A percentile compares a stretch with the other conserved stretches of the same genome.
Evolutionary conservation across 2,113 vertebrate genomes (phyloP).

Genomic region (Australoheros scitulus): DNA sequence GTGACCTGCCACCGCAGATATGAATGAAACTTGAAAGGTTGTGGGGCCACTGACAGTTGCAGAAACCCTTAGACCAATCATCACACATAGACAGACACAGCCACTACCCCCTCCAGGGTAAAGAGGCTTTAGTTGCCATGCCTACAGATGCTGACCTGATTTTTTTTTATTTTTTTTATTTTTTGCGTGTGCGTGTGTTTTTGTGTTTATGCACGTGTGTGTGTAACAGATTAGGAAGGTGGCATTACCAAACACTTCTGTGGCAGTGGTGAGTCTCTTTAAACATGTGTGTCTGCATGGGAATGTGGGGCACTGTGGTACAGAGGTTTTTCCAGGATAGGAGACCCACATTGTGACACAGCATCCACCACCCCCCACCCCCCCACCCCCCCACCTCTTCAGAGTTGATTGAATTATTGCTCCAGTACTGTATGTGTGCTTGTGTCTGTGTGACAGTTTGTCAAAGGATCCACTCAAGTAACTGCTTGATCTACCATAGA

Average conservation of each 20-base stretch:
- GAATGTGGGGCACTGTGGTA: slow-evolving; percentile 59
- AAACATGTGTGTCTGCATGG: slow-evolving; percentile 38
- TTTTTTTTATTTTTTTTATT: slow-evolving; percentile 5
- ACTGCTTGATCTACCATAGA: neutral
- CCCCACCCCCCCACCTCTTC: neutral
- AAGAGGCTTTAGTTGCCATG: slow-evolving; percentile 64
- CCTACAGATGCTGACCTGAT: slow-evolving; percentile 71
- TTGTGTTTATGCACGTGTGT: slow-evolving; percentile 27
- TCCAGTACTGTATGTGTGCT: neutral
- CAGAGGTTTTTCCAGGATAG: neutral
- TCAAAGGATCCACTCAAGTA: neutral
- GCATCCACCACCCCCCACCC: slow-evolving; percentile 11
- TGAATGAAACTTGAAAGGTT: slow-evolving; percentile 49
- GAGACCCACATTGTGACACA: slow-evolving; percentile 39
- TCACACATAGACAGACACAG: slow-evolving; percentile 32
- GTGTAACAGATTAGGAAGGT: slow-evolving; percentile 65
- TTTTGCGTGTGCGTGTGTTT: slow-evolving; percentile 39
- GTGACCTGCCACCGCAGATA: slow-evolving; percentile 19
- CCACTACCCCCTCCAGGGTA: slow-evolving; percentile 46
- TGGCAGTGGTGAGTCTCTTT: slow-evolving; percentile 27
- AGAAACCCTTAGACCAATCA: slow-evolving; percentile 42
- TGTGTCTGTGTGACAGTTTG: slow-evolving; percentile 36
- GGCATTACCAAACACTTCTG: slow-evolving; percentile 37
- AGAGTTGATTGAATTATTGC: slow-evolving; percentile 44
- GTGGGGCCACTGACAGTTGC: slow-evolving; percentile 16